Evolutionary conservation across 2,888 invertebrate genomes (phyloP).

Genomic region (Spodoptera exigua): DNA sequence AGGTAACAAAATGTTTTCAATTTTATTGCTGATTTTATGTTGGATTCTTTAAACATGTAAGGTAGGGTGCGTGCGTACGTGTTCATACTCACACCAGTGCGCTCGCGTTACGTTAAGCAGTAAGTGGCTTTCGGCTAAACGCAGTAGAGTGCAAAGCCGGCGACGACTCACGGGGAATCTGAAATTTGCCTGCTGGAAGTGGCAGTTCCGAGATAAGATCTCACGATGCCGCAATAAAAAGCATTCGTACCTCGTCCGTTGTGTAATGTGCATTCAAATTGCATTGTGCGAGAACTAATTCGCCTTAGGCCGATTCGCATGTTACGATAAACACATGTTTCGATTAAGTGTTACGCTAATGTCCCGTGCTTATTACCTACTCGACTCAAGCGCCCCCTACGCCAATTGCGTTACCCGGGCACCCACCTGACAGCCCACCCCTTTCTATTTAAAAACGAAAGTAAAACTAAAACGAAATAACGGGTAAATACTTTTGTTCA

Average conservation of each 20-base stretch:
- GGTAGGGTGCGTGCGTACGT: conserved; percentile 79
- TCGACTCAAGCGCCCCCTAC: conserved; percentile 66
- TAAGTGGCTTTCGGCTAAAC: conserved; percentile 69
- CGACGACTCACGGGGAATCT: conserved; percentile 74
- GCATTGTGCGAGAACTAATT: conserved; percentile 90
- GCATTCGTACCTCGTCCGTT: conserved; percentile 88
- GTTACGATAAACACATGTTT: conserved; percentile 89
- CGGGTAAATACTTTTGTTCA: conserved; percentile 2
- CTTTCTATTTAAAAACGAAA: conserved; percentile 27
- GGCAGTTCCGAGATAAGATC: conserved; percentile 89
- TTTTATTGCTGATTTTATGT: conserved; percentile 89
- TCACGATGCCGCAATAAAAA: conserved; percentile 89
- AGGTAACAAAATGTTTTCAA: conserved; percentile 89
- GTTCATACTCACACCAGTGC: conserved; percentile 76
- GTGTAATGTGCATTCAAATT: conserved; percentile 90
- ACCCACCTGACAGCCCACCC: conserved; percentile 32
- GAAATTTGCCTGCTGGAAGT: conserved; percentile 89
- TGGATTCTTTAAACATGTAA: conserved; percentile 86
- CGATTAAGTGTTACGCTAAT: conserved; percentile 84
- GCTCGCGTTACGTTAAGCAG: conserved; percentile 61
- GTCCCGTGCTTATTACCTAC: conserved; percentile 72
- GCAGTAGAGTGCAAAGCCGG: conserved; percentile 77
- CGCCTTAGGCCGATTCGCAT: conserved; percentile 88
- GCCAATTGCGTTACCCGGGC: conserved; percentile 58
- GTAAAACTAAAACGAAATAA: conserved; percentile 22